Evolutionary conservation across 1,140 invertebrate species (phyloP), one percentile per base, ranked within the genome.

Genomic region (Magallana ariakensis): DNA sequence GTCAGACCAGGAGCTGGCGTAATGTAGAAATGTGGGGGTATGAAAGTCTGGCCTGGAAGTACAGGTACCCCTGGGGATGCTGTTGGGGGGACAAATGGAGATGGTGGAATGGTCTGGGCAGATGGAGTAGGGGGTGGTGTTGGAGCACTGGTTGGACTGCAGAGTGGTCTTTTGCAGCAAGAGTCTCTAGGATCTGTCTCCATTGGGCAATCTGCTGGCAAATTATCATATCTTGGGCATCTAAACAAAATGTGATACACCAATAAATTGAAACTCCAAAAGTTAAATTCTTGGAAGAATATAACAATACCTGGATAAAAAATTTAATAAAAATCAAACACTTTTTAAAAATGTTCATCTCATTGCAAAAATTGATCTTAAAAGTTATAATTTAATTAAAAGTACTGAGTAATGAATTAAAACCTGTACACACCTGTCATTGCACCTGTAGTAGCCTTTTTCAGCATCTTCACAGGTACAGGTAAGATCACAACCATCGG

Each of bases 401-500:
- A n/a, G n/a, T n/a, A n/a, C n/a, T n/a, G n/a, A n/a, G n/a, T n/a
- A n/a, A n/a, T n/a, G 33, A 46, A 46, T 46, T 46, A 26, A 13
- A 1, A 80, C 15, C 75, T 26, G 46, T 84, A 15, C 83, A 0
- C n/a, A 92, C 92, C 91, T 91, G 87, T 91, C 87, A 75, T 91
- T 90, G 87, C 92, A 93, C 86, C 92, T 91, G 82, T 91, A 92
- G 33, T 89, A 88, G 46, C 90, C 90, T 54, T 85, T 87, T 26
- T 70, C 85, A 22, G 87, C 90, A 85, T 92, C 91, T 80, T 92
- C 91, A 90, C 92, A 93, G 1, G 87, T 87, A 89, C 92, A 93
- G 15, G 86, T 86, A 11, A 91, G 84, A 56, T 91, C 89, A 88
- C 92, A 93, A n/a, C 91, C 91, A 87, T 93, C 91, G 46, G 88